Evolutionary conservation across 2,797 vertebrate species (phyloP), one percentile per base, ranked within the genome.

Genomic region (Chiloscyllium punctatum): DNA sequence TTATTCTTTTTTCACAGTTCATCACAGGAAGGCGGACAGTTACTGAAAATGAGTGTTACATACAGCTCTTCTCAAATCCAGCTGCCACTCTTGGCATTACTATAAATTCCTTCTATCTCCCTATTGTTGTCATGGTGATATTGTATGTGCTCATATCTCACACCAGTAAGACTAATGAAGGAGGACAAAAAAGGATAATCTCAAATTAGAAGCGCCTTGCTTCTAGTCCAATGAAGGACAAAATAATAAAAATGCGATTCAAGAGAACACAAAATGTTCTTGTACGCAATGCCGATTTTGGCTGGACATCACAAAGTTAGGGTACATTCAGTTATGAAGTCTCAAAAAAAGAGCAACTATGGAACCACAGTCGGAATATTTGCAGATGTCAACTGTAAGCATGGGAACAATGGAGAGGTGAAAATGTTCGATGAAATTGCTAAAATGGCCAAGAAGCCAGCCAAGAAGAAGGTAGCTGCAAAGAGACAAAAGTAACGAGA

Each of bases 1-100:
- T 99, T 90, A 99, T 99, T 96, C 98, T 99, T 79, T 99, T 99
- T 97, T 99, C 99, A 99, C 99, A 99, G 97, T 99, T 99, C 97
- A 99, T 99, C 1, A 99, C 99, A 0, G 99, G 99, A 30, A 98
- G 98, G 96, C 98, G 99, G 96, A 99, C 99, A 16, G 99, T 99
- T 96, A 98, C 98, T 2, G 99, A 99, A 11, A 98, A 97, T 72
- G 98, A 99, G 96, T 99, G 99, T 97, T 99, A 99, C 96, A 99
- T 99, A 90, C 99, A 99, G 97, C 99, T 99, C 97, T 99, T 99
- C 96, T 99, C 99, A 86, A 99, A 99, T 0, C 98, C 99, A 0
- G 99, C 99, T 0, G 99, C 99, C 96, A 99, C 99, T 90, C 99
- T 99, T 82, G 99, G 99, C 96, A 99, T 99, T 0, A 99, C 99